These are phyloP conservation scores for Argyresthia goedartella DNA, from an alignment of 2,888 invertebrate species.

Conservation along the genomic window DNA sequence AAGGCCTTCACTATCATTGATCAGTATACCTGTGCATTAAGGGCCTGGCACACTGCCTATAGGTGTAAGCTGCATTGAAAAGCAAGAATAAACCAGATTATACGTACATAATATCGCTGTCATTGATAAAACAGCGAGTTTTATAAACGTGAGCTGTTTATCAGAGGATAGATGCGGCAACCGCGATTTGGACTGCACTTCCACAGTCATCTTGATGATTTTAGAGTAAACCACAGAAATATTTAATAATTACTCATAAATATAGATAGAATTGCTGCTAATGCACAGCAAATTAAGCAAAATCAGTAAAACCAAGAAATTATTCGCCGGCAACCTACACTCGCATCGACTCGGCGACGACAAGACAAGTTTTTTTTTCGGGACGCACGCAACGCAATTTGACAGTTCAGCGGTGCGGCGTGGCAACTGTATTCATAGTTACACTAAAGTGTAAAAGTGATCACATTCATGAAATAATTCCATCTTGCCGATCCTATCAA, in stretches of 20 bases:
- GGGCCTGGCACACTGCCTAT: no score
- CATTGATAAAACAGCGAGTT: constrained; percentile 89
- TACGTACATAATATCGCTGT: constrained; percentile 94
- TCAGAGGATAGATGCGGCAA: constrained; percentile 54
- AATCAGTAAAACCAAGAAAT: constrained; percentile 15
- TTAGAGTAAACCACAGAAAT: background rate
- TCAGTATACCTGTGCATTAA: no score
- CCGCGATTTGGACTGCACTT: constrained; percentile 44
- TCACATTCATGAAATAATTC: no score
- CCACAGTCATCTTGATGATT: constrained; percentile 44
- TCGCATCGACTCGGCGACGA: background rate
- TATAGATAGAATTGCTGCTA: constrained; percentile 11
- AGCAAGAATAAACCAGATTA: background rate
- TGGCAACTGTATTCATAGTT: no score
- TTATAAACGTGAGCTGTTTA: constrained; percentile 66
- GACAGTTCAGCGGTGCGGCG: no score
- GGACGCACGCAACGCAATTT: no score
- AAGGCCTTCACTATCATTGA: no score
- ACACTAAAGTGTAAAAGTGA: no score
- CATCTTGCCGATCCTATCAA: no score
- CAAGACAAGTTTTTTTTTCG: background rate
- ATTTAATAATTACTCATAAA: background rate
- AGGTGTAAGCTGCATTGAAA: no score
- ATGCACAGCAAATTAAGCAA: constrained; percentile 13
- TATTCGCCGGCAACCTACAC: constrained; percentile 15